A percentile compares a stretch with the other conserved stretches of the same genome.
Conservation (phyloP, 2,888 invertebrate genomes). For the Monoplex corrugatus region DNA sequence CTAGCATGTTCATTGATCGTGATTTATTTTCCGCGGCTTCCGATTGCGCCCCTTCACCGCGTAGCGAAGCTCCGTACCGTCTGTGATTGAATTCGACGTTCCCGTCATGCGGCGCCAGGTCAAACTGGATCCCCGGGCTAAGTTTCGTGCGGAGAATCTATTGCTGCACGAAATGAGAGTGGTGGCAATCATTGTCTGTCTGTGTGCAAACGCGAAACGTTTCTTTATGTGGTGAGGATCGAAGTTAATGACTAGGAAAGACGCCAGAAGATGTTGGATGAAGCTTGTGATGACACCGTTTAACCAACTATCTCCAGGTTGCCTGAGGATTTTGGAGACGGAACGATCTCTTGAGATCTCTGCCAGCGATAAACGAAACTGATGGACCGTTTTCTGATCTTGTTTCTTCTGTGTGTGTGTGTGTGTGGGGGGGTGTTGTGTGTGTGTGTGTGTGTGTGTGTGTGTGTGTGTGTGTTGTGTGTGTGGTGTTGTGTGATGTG, state of each 20-base stretch:
- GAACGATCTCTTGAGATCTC: too few relatives aligned
- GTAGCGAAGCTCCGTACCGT: background rate
- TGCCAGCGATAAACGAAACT: too few relatives aligned
- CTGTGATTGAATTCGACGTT: constrained; percentile 8
- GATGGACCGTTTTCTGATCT: background rate
- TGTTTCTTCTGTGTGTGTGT: too few relatives aligned
- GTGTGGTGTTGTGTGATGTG: too few relatives aligned
- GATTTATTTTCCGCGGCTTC: constrained; percentile 35
- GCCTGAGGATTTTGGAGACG: too few relatives aligned
- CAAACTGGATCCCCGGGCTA: background rate
- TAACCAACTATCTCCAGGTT: too few relatives aligned
- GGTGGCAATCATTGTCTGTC: background rate
- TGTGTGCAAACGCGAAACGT: too few relatives aligned
- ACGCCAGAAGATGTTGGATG: background rate
- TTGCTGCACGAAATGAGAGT: background rate
- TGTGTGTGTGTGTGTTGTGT: too few relatives aligned
- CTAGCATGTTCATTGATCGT: constrained; percentile 30
- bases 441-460: too few relatives aligned
- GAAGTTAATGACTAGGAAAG: constrained; percentile 18
- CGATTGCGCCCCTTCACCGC: background rate
- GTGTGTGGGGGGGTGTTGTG: too few relatives aligned
- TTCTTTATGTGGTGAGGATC: background rate
- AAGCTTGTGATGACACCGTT: background rate
- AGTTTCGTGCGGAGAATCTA: constrained; percentile 15
- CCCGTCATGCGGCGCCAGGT: constrained; percentile 3